Conservation (phyloP, 2,113 vertebrate species). For the Pollimyrus isidori region DNA sequence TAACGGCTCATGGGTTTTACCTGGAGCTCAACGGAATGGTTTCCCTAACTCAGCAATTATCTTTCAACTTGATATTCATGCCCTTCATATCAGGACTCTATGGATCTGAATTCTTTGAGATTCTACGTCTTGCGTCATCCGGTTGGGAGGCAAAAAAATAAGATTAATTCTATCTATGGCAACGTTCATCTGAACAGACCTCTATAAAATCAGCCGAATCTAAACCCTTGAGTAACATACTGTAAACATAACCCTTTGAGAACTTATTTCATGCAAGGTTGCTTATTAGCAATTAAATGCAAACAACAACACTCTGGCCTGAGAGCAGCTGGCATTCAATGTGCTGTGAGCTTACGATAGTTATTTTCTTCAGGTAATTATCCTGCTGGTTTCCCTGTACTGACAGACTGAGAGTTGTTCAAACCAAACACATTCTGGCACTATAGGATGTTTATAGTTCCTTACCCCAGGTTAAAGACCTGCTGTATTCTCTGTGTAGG, state of each 20-base stretch:
- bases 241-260: background rate
- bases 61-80: background rate
- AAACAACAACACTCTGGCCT: background rate
- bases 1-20: background rate
- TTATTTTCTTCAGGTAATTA: background rate
- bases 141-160: background rate
- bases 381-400: background rate
- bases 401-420: background rate
- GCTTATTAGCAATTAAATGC: background rate
- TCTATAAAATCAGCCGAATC: background rate
- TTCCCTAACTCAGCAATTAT: background rate
- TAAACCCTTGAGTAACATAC: background rate
- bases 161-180: background rate
- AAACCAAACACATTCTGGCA: background rate
- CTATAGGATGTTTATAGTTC: background rate
- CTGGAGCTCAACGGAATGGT: background rate
- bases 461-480: background rate
- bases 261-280: background rate
- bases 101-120: background rate
- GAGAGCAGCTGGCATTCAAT: background rate
- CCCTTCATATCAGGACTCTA: background rate
- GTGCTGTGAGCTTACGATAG: background rate
- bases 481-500: background rate
- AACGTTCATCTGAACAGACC: background rate
- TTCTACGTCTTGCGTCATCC: background rate